A percentile compares a stretch with the other conserved stretches of the same genome.
phyloP scores from a whole-genome alignment of 2,797 vertebrate species.

The Gambusia yucatana region DNA sequence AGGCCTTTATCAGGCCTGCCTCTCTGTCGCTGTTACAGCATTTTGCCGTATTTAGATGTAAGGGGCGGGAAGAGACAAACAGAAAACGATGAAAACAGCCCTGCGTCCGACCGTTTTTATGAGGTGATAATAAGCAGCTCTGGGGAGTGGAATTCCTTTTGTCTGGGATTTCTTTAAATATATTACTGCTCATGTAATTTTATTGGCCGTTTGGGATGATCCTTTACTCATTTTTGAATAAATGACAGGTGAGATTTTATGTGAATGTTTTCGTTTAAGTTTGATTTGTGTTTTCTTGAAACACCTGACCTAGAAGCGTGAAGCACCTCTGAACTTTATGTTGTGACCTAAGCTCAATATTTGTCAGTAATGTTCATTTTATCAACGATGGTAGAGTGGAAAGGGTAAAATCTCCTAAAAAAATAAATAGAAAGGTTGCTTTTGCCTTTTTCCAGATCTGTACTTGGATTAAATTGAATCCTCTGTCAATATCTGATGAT shows the following conservation, averaged over 20 bases:
- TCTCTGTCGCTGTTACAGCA: background rate
- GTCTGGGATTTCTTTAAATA: conserved; percentile 37
- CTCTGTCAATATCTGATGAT: background rate
- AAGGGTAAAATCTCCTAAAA: background rate
- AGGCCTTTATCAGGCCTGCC: conserved; percentile 10
- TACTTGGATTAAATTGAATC: background rate
- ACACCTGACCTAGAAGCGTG: background rate
- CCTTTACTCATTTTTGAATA: conserved; percentile 7
- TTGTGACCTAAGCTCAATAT: background rate
- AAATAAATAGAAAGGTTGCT: background rate
- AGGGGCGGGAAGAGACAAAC: background rate
- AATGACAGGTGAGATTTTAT: conserved; percentile 13
- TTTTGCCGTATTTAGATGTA: conserved; percentile 5
- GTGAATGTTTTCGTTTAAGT: background rate
- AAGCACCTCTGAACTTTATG: background rate
- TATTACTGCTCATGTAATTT: background rate
- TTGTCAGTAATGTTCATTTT: background rate
- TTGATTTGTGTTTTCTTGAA: background rate
- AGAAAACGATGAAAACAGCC: conserved; percentile 36
- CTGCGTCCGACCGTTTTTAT: conserved; percentile 41
- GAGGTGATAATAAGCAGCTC: conserved; percentile 62
- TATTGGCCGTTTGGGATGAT: conserved; percentile 25
- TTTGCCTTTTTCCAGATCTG: background rate
- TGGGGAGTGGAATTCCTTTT: conserved; percentile 48
- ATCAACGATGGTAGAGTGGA: background rate